Evolutionary conservation across 2,113 vertebrate genomes (phyloP).

Genomic region (Bubalus kerabau): DNA sequence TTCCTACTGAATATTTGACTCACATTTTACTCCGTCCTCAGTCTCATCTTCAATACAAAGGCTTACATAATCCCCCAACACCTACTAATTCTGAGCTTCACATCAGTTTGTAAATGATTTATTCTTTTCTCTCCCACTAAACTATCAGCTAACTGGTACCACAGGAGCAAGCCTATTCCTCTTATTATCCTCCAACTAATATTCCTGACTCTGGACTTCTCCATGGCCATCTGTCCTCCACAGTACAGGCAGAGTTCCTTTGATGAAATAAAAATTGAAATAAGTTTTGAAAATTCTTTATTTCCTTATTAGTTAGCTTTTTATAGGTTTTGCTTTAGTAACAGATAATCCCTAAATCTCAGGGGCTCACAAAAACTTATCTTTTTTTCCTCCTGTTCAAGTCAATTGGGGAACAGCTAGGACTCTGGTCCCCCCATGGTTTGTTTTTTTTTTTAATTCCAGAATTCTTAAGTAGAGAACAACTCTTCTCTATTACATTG

Average conservation of each 20-base stretch:
- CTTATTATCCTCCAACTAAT: not conserved
- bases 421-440: fast-evolving
- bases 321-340: not conserved
- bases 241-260: not conserved
- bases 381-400: not conserved
- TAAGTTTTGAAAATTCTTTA: not conserved
- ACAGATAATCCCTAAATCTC: not conserved
- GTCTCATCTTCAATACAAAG: not conserved
- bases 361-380: not conserved
- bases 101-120: not conserved
- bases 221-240: not conserved
- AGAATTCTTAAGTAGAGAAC: not conserved
- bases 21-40: not conserved
- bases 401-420: not conserved
- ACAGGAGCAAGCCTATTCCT: not conserved
- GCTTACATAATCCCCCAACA: not conserved
- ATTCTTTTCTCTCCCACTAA: not conserved
- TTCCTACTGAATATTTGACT: not conserved
- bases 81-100: not conserved
- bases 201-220: not conserved
- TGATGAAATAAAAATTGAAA: not conserved
- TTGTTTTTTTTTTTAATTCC: not conserved
- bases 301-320: not conserved
- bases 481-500: not conserved
- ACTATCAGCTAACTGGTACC: not conserved